Evolutionary conservation across 2,113 vertebrate species (phyloP).

Genomic region (Actenoides lindsayi): DNA sequence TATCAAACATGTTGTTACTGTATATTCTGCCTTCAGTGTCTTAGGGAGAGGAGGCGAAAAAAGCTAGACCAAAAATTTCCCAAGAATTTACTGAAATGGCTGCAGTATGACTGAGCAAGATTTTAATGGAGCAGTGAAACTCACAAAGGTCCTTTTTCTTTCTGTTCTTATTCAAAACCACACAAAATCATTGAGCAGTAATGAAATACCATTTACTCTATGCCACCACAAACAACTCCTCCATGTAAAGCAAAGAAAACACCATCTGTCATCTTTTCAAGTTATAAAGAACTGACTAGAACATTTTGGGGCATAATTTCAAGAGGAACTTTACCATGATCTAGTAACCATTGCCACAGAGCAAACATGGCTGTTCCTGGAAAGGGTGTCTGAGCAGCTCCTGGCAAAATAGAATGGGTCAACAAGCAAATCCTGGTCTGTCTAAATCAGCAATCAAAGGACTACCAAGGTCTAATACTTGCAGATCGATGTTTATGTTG

Average conservation of each 20-base stretch:
- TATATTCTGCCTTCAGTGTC: background rate
- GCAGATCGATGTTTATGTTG: background rate
- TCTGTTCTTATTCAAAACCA: background rate
- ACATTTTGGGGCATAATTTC: background rate
- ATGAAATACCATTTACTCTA: slow-evolving; percentile 14
- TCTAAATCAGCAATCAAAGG: background rate
- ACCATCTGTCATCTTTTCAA: slow-evolving; percentile 37
- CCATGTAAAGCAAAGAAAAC: slow-evolving; percentile 11
- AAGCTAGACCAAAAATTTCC: background rate
- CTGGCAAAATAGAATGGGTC: background rate
- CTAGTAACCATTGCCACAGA: background rate
- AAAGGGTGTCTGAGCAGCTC: background rate
- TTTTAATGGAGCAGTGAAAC: background rate
- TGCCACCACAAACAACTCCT: slow-evolving; percentile 48
- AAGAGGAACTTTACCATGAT: background rate
- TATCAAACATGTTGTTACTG: background rate
- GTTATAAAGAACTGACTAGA: background rate
- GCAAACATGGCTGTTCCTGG: background rate
- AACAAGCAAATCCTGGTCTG: background rate
- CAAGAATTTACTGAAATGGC: background rate
- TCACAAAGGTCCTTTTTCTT: background rate
- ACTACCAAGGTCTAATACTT: background rate
- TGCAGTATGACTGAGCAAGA: background rate
- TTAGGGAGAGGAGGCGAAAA: background rate
- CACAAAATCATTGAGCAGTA: slow-evolving; percentile 4